Evolutionary conservation across 1,140 invertebrate species (phyloP), one percentile per base, ranked within the genome.

Genomic region (Chrysopa pallens): DNA sequence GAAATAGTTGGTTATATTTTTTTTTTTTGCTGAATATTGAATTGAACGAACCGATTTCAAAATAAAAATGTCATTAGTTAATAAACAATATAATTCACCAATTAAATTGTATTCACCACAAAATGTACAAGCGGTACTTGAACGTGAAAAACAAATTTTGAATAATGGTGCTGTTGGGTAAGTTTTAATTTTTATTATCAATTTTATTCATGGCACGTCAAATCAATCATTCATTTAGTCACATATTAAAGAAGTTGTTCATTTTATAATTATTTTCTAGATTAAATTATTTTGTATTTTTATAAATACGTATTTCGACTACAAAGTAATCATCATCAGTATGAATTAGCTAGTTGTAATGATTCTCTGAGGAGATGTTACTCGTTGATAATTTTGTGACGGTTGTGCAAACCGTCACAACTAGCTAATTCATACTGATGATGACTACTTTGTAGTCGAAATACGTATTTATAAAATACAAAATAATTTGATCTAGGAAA

Each of bases 21-120:
- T 23, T 23, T 23, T 23, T 23, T 23, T 23, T 23, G 17, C 17
- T 23, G 17, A 23, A 3, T 23, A 23, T 23, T 23, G n/a, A n/a
- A 23, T 23, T 23, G 5, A 23, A 23, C 17, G 17, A 23, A 5
- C 5, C 71, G 70, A 55, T 65, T n/a, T n/a, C n/a, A n/a, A n/a
- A n/a, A n/a, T n/a, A 68, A 51, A 67, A 61, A 51, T 23, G 17
- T 23, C 17, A 23, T 61, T 84, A 57, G 78, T 84, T 43, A 82
- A 88, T 67, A 84, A 85, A 62, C 85, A 90, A 66, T 90, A 85
- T 67, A 91, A 90, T 64, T 80, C 83, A 39, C 86, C 86, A 28
- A 87, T 90, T 50, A 79, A 80, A 52, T 65, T 90, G 17, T 90
- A 90, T 61, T 89, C 85, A 12, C 73, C 78, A 49, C 69, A 79